Evolutionary conservation across 2,113 vertebrate species (phyloP), one percentile per base, ranked within the genome.

Genomic region (Sarotherodon lohbergeri): DNA sequence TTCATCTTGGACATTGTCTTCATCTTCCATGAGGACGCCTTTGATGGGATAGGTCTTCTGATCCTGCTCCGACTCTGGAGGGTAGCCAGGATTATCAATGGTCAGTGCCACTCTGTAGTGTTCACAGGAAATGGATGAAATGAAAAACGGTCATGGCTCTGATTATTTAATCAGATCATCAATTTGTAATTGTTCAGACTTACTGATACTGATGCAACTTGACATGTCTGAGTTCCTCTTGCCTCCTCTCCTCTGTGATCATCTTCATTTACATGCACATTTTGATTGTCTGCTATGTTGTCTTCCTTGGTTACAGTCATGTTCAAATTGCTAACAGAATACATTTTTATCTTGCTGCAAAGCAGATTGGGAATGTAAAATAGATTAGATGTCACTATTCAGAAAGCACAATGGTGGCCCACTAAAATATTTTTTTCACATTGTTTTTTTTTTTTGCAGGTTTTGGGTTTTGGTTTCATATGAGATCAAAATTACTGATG

Each of bases 41-140:
- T 99, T 1, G 97, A 98, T 32, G 99, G 96, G 0, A 94, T 98
- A 0, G 98, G 98, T 36, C 95, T 99, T 27, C 95, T 99, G 71
- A 99, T 99, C 19, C 95, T 99, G 82, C 97, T 99, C 71, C 91
- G 99, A 56, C 96, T 99, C 55, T 99, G 99, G 99, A 97, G 99
- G 29, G 98, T 99, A 90, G 98, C 98, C 86, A 96, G 99, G 90
- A 99, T 99, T 10, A 96, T 99, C 87, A 99, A 99, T 0, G 98
- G 99, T 99, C 90, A 88, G 92, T 88, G 66, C 27, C 17, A 50
- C 48, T 9, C 66, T 11, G 9, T 2, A 11, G 3, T 12, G 32
- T 14, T 54, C 9, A 52, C 36, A 16, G 50, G 2, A 4, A 19
- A n/a, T 9, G 14, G 10, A 80, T 27, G 10, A 39, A 41, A 5